Percentiles rank a stretch among this genome's conserved stretches.
phyloP scores from a whole-genome alignment of 2,888 invertebrate genomes.

The Orchestes rusci region DNA sequence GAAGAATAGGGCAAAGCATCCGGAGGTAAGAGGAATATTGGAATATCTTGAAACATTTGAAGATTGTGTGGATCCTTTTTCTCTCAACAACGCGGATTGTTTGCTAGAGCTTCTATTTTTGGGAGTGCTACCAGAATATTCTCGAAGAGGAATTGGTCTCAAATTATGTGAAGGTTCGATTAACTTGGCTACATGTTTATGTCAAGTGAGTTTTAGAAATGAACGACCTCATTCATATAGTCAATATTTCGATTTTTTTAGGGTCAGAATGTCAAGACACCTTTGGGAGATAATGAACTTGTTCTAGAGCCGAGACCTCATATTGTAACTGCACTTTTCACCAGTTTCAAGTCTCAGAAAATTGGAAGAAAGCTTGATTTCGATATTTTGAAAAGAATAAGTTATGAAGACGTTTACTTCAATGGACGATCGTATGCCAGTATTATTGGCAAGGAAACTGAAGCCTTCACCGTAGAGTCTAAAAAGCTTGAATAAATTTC shows the following conservation, averaged over 20 bases:
- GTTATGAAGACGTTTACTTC: constrained; percentile 49
- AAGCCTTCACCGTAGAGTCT: constrained; percentile 31
- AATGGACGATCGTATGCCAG: constrained; percentile 55
- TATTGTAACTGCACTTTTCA: constrained; percentile 55
- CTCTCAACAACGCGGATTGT: constrained; percentile 54
- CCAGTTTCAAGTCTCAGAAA: constrained; percentile 51
- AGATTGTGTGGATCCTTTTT: constrained; percentile 52
- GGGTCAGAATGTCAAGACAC: constrained; percentile 29
- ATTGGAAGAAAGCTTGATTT: constrained; percentile 52
- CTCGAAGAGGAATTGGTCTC: constrained; percentile 49
- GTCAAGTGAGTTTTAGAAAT: constrained; percentile 9
- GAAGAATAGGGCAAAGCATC: too few relatives aligned
- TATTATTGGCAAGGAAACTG: constrained; percentile 43
- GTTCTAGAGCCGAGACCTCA: constrained; percentile 42
- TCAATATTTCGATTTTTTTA: constrained; percentile 11
- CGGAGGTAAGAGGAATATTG: constrained; percentile 53
- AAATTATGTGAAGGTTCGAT: constrained; percentile 50
- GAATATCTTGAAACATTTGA: constrained; percentile 61
- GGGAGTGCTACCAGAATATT: constrained; percentile 49
- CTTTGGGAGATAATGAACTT: constrained; percentile 25
- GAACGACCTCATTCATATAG: too few relatives aligned
- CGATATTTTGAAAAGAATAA: constrained; percentile 46
- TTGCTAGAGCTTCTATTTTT: constrained; percentile 63
- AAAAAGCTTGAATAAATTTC: constrained; percentile 15
- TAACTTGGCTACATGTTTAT: constrained; percentile 44